phyloP scores from a whole-genome alignment of 2,113 vertebrate species.

The Lates calcarifer region DNA sequence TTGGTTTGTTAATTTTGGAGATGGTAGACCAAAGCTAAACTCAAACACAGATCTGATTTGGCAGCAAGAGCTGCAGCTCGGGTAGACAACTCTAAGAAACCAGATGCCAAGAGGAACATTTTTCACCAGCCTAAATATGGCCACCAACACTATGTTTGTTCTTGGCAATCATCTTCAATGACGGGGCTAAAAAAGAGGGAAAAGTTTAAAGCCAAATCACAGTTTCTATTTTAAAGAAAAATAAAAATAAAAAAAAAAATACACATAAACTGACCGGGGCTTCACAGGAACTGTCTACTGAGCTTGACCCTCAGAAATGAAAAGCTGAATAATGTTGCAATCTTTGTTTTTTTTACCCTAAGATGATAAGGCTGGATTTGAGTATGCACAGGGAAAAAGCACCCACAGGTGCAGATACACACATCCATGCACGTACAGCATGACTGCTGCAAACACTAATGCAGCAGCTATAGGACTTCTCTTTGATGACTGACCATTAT shows the following conservation, averaged over 20 bases:
- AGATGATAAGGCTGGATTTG: slow-evolving; percentile 4
- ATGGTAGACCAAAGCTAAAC: slow-evolving; percentile 52
- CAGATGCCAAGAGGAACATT: slow-evolving; percentile 53
- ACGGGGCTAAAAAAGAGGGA: slow-evolving; percentile 2
- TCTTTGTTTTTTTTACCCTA: background rate
- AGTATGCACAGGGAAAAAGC: background rate
- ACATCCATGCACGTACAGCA: slow-evolving; percentile 1
- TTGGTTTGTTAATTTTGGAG: slow-evolving; percentile 58
- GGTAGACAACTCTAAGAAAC: slow-evolving; percentile 31
- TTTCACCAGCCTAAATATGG: slow-evolving; percentile 42
- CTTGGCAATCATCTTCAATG: slow-evolving; percentile 22
- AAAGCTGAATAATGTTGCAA: background rate
- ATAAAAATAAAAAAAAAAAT: accelerated
- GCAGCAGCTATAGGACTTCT: slow-evolving; percentile 26
- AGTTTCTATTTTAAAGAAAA: slow-evolving; percentile 4
- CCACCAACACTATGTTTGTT: slow-evolving; percentile 39
- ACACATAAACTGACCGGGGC: background rate
- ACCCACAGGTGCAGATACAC: background rate
- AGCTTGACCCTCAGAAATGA: background rate
- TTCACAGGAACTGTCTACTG: background rate
- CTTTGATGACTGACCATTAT: background rate
- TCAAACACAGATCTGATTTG: slow-evolving; percentile 20
- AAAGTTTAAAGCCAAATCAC: slow-evolving; percentile 37
- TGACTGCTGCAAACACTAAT: background rate
- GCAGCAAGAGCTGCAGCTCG: slow-evolving; percentile 34